Percentiles rank a stretch among this genome's conserved stretches.
Conservation (phyloP, 2,113 vertebrate species). For the Chaetura pelagica region DNA sequence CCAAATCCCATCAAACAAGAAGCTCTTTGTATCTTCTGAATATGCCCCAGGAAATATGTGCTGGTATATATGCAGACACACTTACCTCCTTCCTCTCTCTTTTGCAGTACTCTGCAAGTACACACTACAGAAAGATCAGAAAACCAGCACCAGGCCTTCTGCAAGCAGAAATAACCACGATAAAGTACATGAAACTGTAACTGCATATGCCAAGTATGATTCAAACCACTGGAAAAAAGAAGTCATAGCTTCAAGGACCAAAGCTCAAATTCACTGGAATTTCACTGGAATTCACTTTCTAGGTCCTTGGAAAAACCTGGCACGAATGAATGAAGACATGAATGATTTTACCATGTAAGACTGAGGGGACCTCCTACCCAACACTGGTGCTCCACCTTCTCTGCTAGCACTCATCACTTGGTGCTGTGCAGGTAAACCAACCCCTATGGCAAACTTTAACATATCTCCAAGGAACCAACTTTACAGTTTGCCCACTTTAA, state of each 20-base stretch:
- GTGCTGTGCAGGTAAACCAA: background rate
- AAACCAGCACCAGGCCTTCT: background rate
- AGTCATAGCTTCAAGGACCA: background rate
- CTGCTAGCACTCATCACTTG: background rate
- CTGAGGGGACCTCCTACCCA: background rate
- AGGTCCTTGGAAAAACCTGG: background rate
- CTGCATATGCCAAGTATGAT: background rate
- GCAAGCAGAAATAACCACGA: background rate
- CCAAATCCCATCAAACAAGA: background rate
- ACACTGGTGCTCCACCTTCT: background rate
- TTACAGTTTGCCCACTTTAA: background rate
- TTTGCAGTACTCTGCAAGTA: background rate
- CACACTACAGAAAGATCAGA: background rate
- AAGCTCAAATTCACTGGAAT: background rate
- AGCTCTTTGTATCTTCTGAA: background rate
- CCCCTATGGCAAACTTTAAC: too few species aligned
- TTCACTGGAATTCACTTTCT: background rate
- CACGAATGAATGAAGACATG: background rate
- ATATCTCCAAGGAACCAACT: background rate
- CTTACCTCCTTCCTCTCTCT: background rate
- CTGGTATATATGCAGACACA: accelerated
- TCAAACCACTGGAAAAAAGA: background rate
- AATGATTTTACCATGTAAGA: background rate
- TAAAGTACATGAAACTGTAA: background rate
- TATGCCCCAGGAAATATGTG: background rate